Base-by-base conservation (phyloP, 2,113 vertebrate species). In the Verasper variegatus region DNA sequence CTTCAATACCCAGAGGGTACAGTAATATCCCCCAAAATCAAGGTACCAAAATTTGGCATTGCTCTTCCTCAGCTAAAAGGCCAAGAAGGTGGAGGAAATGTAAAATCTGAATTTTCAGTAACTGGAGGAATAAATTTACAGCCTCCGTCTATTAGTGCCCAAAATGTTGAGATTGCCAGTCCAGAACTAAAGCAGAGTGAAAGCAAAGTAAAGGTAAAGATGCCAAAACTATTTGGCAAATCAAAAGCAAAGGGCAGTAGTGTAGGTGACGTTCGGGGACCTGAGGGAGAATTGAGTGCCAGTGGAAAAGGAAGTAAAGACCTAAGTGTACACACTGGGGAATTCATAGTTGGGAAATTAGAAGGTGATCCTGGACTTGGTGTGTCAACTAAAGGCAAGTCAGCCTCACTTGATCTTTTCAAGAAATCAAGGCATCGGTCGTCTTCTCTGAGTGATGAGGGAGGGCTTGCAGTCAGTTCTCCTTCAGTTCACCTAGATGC, bases 211-310 rank as follows among this genome's bases (percentile, higher is more conserved):
- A 98, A 96, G 66, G 90, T 96, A 31, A 99, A 98, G 83, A 95
- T 98, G 94, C 96, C 97, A 54, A 97, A 95, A 65, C 93, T 99
- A 6, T 98, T 99, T 89, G 94, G 94, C 45, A 99, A 97, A 86
- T 86, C 92, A 13, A 99, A 97, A 68, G 92, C 89, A 12, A 98
- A 98, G 31, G 91, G 94, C 0, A 57, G 93, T 45, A 94, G 92
- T 84, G 87, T 83, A 85, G 78, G 85, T 70, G 85, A 93, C 0
- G 73, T 92, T 0, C 81, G 82, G 0, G 96, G 93, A 1, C 87
- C 94, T 0, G 95, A 78, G 12, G 31, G 11, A 75, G 91, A 14
- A 89, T 26, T 95, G 4, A 93, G 94, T 0, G 88, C 90, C 0
- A 93, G 94, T 51, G 95, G 83, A 77, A 94, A 95, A 0, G 94